Base-by-base conservation (phyloP, 2,888 invertebrate species). In the Alentia gelatinosa region DNA sequence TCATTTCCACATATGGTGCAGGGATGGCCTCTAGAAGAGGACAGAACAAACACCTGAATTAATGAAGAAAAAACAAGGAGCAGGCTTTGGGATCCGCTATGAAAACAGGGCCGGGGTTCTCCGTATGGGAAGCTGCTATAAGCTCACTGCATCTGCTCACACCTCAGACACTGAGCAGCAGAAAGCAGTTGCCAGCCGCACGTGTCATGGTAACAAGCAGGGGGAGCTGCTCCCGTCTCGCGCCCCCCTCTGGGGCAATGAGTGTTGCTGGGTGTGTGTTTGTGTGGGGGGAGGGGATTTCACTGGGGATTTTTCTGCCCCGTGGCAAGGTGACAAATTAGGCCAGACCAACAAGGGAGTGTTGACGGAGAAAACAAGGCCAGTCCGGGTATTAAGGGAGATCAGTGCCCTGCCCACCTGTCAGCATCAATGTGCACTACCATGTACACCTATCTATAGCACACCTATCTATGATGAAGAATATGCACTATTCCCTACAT, bases 321-420 rank as follows among this genome's bases (percentile, higher is more conserved):
- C 79, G 79, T 79, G 79, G 79, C 37, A 39, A 79, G 79, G 79
- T 79, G 79, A 79, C 79, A 79, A 79, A 79, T 79, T 79, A 79
- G 79, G 79, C 79, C 79, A 79, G 37, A 79, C 79, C 79, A 79
- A 79, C 79, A 79, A 12, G 37, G 79, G 39, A 35, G 79, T 79
- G 79, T 79, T 79, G 79, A 35, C 39, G 79, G 79, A 79, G 79
- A 79, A 79, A 79, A 79, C 79, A 79, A 15, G 37, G 79, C 39
- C 79, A 37, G 3, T 68, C 37, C 35, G 12, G 79, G 39, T 23
- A 79, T 79, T 79, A 79, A 23, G 5, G 37, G 4, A 1, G 79
- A 79, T 79, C 79, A 33, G 3, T 35, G 35, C 5, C 35, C n/a
- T 5, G 15, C 39, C 37, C 79, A 79, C 37, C 79, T 39, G 79